Percentiles rank a stretch among this genome's conserved stretches.
phyloP scores from a whole-genome alignment of 2,113 vertebrate species.

The Oncorhynchus clarkii region DNA sequence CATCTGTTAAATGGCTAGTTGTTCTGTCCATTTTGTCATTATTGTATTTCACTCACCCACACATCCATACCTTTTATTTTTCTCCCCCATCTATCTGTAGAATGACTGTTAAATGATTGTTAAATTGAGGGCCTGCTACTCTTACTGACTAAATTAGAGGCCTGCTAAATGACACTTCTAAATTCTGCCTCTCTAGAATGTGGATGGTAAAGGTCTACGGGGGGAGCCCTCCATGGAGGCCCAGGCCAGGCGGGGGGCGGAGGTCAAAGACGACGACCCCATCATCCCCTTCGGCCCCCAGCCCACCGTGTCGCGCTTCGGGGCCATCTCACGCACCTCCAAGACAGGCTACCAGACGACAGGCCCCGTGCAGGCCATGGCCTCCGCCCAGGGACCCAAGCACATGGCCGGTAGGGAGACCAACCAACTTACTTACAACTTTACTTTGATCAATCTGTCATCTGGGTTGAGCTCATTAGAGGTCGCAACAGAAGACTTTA shows the following conservation, averaged over 20 bases:
- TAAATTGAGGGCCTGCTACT: too few species aligned
- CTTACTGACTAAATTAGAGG: neutral
- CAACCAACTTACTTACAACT: neutral
- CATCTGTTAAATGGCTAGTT: too few species aligned
- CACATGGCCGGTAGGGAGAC: constrained; percentile 72
- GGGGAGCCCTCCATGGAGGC: constrained; percentile 83
- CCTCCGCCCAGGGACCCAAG: constrained; percentile 77
- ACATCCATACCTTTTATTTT: too few species aligned
- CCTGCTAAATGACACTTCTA: too few species aligned
- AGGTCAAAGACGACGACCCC: constrained; percentile 91
- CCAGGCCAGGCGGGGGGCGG: constrained; percentile 81
- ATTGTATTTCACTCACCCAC: too few species aligned
- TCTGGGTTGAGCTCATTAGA: neutral
- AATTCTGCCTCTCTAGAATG: constrained; percentile 70
- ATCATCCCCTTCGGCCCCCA: constrained; percentile 96
- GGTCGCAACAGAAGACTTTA: too few species aligned
- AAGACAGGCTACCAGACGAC: constrained; percentile 91
- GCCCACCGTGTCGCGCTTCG: constrained; percentile 95
- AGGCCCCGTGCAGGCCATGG: constrained; percentile 86
- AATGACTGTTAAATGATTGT: too few species aligned
- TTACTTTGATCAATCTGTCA: neutral
- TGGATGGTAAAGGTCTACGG: constrained; percentile 85
- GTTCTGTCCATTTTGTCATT: too few species aligned
- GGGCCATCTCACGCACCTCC: constrained; percentile 94
- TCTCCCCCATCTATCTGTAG: too few species aligned